Base-by-base conservation (phyloP, 2,888 invertebrate genomes). In the Brenthis hecate region DNA sequence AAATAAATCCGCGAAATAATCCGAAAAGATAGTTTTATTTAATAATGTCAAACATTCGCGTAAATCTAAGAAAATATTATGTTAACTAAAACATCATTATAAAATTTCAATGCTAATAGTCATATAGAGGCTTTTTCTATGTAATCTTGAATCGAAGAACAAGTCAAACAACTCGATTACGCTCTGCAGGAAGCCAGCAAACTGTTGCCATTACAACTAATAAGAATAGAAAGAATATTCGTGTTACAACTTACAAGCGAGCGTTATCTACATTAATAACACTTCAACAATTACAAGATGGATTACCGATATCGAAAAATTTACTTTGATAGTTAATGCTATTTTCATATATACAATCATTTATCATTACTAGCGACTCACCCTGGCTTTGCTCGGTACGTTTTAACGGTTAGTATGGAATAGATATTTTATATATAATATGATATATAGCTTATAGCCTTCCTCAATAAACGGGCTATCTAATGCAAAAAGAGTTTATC, bases 271-370 rank as follows among this genome's bases (percentile, higher is more conserved):
- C 51, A 14, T 28, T 36, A 65, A 61, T 68, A 72, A 67, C 66
- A 67, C 67, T 65, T 55, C 16, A 66, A 65, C 58, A 69, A 70
- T 66, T 62, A 55, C 58, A 28, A 60, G 58, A 72, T 51, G 68
- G 68, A 66, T 70, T 69, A 68, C 64, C 58, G 65, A 70, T 65
- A 68, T 57, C 53, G 36, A 13, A 28, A 48, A 60, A 48, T n/a
- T 48, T n/a, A 36, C 11, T 57, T 36, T 36, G 36, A 36, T 36
- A 8, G 36, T 36, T 36, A 36, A 36, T 36, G 36, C 36, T 8
- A 36, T 8, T 36, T 36, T 36, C 36, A 36, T 36, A 36, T 43
- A 43, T 43, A 43, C 11, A 8, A 43, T 43, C 19, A 19, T 8
- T 43, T 43, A 43, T 43, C 8, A 43, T 43, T 8, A 43, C 8